These are phyloP conservation scores for Salticus scenicus DNA, from an alignment of 2,888 invertebrate genomes.

Conservation along the genomic window DNA sequence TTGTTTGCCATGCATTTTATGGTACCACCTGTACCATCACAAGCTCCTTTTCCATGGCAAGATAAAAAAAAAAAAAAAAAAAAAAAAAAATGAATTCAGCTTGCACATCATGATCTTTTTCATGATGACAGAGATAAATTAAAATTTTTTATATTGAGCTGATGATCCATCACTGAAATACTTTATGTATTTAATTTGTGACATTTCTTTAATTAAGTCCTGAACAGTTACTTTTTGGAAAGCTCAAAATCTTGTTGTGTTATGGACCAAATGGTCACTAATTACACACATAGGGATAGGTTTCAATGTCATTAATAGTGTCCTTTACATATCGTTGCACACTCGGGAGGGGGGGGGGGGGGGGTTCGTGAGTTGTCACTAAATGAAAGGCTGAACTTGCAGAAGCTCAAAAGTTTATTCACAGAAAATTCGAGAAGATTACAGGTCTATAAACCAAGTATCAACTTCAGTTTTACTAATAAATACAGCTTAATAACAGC, in stretches of 20 bases:
- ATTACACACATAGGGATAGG: conserved; percentile 41
- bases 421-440: too few species aligned
- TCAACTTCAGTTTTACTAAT: too few species aligned
- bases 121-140: conserved; percentile 72
- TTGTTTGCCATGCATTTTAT: conserved; percentile 17
- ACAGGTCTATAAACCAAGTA: too few species aligned
- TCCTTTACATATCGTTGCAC: conserved; percentile 36
- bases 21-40: conserved; percentile 32
- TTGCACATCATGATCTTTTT: conserved; percentile 68
- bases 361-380: too few species aligned
- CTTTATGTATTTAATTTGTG: conserved; percentile 47
- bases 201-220: conserved; percentile 30
- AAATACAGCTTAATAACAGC: too few species aligned
- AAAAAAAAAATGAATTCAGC: conserved; percentile 70
- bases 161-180: conserved; percentile 72
- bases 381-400: too few species aligned
- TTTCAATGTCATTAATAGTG: neutral
- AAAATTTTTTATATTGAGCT: conserved; percentile 73
- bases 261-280: conserved; percentile 69
- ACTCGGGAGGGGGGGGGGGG: too few species aligned
- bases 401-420: too few species aligned
- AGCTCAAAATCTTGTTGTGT: conserved; percentile 62
- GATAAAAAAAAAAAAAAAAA: conserved; percentile 25
- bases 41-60: conserved; percentile 27
- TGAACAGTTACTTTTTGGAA: conserved; percentile 42